Evolutionary conservation across 2,888 invertebrate genomes (phyloP).

Genomic region (Cephalotes varians): DNA sequence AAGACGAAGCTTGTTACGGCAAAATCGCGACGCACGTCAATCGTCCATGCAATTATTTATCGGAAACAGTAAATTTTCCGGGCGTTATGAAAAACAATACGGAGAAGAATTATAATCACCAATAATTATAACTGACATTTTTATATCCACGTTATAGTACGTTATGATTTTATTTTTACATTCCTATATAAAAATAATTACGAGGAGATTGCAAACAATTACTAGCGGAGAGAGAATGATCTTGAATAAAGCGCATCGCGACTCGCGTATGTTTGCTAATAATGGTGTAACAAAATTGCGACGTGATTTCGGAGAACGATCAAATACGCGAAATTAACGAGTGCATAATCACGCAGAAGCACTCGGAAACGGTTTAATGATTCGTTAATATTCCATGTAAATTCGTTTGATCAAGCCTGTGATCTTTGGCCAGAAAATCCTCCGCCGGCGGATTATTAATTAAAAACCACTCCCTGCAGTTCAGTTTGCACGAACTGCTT

Average conservation of each 20-base stretch:
- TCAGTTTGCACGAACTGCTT: slow-evolving; percentile 7
- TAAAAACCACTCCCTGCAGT: slow-evolving; percentile 26
- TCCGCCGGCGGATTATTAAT: slow-evolving; percentile 31
- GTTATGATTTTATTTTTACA: not conserved
- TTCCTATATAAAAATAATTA: not conserved
- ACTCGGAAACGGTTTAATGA: slow-evolving; percentile 39
- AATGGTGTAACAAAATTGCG: slow-evolving; percentile 23
- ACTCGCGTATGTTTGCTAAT: not conserved
- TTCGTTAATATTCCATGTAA: slow-evolving; percentile 37
- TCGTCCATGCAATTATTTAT: not conserved
- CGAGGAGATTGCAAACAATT: not conserved
- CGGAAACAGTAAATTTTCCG: not conserved
- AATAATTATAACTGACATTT: not conserved
- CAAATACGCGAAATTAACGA: slow-evolving; percentile 26
- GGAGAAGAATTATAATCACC: not conserved
- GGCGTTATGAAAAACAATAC: not conserved
- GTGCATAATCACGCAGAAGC: not conserved
- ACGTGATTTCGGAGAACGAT: slow-evolving; percentile 20
- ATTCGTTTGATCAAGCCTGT: slow-evolving; percentile 34
- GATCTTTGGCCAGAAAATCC: slow-evolving; percentile 16
- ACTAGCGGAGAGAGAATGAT: not conserved
- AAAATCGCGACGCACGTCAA: not conserved
- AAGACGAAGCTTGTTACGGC: not conserved
- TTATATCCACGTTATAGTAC: not conserved
- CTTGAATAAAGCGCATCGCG: not conserved